Base-by-base conservation (phyloP, 2,888 invertebrate species). In the Microdon myrmicae region DNA sequence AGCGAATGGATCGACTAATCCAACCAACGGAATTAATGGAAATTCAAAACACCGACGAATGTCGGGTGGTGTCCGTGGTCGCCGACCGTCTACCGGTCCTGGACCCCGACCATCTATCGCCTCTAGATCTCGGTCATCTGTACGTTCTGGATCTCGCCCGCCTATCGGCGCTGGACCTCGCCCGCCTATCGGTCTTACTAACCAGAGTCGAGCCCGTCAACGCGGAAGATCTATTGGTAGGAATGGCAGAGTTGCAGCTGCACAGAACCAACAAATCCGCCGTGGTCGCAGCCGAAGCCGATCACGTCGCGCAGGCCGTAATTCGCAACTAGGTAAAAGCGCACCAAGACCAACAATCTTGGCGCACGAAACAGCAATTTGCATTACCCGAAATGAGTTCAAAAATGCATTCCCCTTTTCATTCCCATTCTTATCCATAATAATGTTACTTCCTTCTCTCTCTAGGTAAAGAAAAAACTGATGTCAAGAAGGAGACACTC, bases 401-500 rank as follows among this genome's bases (percentile, higher is more conserved):
- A 22, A 22, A 22, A 6, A 22, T 59, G 38, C 25, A 25, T 29
- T 29, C 34, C 23, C 14, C 37, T 28, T 23, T 2, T 34, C 8
- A 22, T n/a, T 41, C 9, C n/a, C 10, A 39, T 5, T 8, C 2
- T 1, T 6, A 23, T 6, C 16, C 39, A 23, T 58, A 60, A 59
- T 60, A 28, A 25, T 23, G 31, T 49, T 34, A 12, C 37, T 3
- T 25, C 3, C 32, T 67, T 41, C 38, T 54, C 12, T 6, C 7
- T 28, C 2, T 68, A 74, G 78, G 73, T 49, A 41, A 39, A 23
- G 45, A 49, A 22, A 67, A 41, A 48, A 44, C 25, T 22, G 68
- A 37, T 1, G 76, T 79, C 0, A 83, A 83, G 1, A 85, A 82
- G 48, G 88, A 88, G 67, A 84, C 87, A 71, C 74, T 89, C 44